These are phyloP conservation scores for Chelonus insularis DNA, from an alignment of 1,140 invertebrate species.

Conservation along the genomic window DNA sequence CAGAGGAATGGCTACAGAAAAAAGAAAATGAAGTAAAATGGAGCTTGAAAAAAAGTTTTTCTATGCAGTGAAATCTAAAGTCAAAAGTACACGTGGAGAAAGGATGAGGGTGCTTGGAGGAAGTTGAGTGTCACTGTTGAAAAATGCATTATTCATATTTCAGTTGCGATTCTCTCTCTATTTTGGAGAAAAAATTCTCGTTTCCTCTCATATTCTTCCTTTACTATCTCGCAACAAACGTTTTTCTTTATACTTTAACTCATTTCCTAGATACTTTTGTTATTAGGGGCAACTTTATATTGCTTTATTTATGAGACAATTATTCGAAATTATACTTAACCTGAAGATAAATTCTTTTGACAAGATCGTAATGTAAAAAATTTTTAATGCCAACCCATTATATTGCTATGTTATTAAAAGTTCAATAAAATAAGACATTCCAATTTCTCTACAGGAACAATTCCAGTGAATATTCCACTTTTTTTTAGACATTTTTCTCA, in stretches of 20 bases:
- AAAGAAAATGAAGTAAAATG: background rate
- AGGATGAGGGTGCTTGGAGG: background rate
- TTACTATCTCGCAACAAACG: background rate
- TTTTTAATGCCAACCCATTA: background rate
- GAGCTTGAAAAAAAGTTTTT: background rate
- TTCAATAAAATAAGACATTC: no score
- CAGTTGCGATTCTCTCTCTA: background rate
- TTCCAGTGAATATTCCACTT: no score
- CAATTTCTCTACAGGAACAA: no score
- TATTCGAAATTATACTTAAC: conserved; percentile 19
- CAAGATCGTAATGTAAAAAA: no score
- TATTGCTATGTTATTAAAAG: no score
- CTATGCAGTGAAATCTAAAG: background rate
- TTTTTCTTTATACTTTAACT: conserved; percentile 29
- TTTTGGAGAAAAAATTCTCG: conserved; percentile 14
- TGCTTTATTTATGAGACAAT: conserved; percentile 37
- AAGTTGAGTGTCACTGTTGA: conserved; percentile 15
- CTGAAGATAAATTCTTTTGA: no score
- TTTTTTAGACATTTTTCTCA: no score
- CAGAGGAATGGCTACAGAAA: background rate
- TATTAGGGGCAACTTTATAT: conserved; percentile 39
- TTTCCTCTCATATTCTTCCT: conserved; percentile 19
- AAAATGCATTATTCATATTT: conserved; percentile 9
- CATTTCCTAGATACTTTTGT: conserved; percentile 36
- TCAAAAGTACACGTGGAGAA: background rate